A percentile compares a stretch with the other conserved stretches of the same genome.
Conservation (phyloP, 1,140 invertebrate genomes). For the Nymphalis io region DNA sequence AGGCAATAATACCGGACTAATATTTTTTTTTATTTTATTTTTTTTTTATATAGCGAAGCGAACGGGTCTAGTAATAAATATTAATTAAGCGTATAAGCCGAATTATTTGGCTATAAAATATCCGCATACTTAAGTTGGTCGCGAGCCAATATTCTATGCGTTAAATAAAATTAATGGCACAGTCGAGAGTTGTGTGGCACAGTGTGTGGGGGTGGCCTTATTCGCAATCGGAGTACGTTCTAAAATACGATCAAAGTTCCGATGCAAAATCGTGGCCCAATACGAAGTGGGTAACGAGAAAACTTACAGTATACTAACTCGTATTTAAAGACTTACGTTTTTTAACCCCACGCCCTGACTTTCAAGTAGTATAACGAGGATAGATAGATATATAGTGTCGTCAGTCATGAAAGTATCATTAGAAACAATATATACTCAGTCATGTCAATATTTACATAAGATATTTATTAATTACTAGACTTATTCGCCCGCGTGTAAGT, state of each 20-base stretch:
- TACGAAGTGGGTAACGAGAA: conserved; percentile 33
- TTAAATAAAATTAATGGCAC: conserved; percentile 20
- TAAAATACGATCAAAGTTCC: conserved; percentile 23
- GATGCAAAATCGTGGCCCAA: conserved; percentile 22
- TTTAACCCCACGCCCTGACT: not conserved
- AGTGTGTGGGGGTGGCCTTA: conserved; percentile 13
- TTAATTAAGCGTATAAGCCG: not conserved
- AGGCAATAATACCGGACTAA: too few relatives aligned
- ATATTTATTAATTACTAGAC: too few relatives aligned
- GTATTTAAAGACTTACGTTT: conserved; percentile 5
- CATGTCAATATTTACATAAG: too few relatives aligned
- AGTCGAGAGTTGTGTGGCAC: not conserved
- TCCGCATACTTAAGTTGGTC: not conserved
- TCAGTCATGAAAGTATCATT: too few relatives aligned
- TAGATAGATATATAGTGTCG: too few relatives aligned
- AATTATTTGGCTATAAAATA: conserved; percentile 8
- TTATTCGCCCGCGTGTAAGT: too few relatives aligned
- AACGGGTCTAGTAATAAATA: not conserved
- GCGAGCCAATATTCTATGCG: not conserved
- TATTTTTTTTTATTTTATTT: too few relatives aligned
- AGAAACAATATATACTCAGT: too few relatives aligned
- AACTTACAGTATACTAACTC: conserved; percentile 26
- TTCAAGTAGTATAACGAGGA: not conserved
- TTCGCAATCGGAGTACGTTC: conserved; percentile 3
- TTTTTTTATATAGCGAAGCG: not conserved